Base-by-base conservation (phyloP, 2,888 invertebrate species). In the Acronicta aceris region DNA sequence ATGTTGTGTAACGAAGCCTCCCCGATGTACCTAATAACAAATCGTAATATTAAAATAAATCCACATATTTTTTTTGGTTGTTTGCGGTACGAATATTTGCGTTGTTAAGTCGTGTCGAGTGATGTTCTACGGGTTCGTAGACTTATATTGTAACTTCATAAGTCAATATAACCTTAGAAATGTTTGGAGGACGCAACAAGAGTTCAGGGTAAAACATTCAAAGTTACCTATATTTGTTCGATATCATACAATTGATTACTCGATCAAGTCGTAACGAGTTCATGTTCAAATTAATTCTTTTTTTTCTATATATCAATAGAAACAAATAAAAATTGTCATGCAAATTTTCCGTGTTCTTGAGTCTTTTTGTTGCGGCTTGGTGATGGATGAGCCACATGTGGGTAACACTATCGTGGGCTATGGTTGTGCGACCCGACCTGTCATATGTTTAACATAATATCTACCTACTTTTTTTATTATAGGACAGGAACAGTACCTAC, bases 41-140 rank as follows among this genome's bases (percentile, higher is more conserved):
- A 66, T 63, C 15, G 38, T 5, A 5, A 46, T 46, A 4, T 30
- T n/a, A 45, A 33, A 33, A 30, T 30, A 30, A 30, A 9, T 1
- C 1, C 30, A 30, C 21, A 30, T 15, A 47, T 47, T 30, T 27
- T 27, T 30, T n/a, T 15, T 5, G 4, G n/a, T 45, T 41, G 13
- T 25, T 21, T 21, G 21, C 21, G 49, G 13, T 9, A 41, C 27
- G 45, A 53, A 42, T 45, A 45, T 10, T 21, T 25, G 10, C 47
- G 33, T 43, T 27, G 36, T 33, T 30, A n/a, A n/a, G n/a, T n/a
- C n/a, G 12, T 33, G 9, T 8, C 51, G 33, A 57, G 55, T 72
- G 68, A 53, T 63, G 59, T 74, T 54, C 15, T 75, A 76, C 0
- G 73, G 58, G 30, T 43, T 76, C 60, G 41, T 16, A 41, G 49